Conservation (phyloP, 2,113 vertebrate genomes). For the Podocnemis expansa region DNA sequence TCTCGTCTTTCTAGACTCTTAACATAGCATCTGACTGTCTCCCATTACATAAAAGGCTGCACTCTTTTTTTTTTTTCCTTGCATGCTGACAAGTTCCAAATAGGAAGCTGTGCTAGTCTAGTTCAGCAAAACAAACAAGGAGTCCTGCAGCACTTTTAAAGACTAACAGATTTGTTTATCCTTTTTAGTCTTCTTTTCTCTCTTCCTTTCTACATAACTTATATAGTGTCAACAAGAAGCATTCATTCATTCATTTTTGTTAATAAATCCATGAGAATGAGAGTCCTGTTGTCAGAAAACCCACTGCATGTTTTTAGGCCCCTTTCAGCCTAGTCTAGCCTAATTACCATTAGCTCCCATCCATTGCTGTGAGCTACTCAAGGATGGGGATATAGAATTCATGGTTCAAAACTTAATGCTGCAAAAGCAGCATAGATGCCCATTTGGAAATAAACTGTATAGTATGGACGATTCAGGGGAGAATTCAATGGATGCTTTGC, state of each 20-base stretch:
- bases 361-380: not conserved
- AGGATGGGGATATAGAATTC: not conserved
- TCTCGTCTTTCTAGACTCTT: not conserved
- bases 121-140: no score
- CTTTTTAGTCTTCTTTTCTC: no score
- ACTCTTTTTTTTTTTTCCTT: not conserved
- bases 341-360: not conserved
- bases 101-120: no score
- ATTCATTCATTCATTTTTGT: not conserved
- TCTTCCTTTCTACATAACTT: not conserved
- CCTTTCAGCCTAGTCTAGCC: not conserved
- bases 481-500: not conserved
- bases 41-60: not conserved
- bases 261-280: not conserved
- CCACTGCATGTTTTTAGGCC: not conserved
- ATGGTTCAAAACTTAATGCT: rapidly evolving
- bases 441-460: not conserved
- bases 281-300: not conserved
- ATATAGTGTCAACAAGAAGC: not conserved
- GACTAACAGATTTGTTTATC: no score
- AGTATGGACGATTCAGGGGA: rapidly evolving
- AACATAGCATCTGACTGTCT: not conserved
- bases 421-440: not conserved
- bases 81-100: no score
- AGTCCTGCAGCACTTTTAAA: no score